Conservation (phyloP, 92 coral and sea anemone genomes). For the Zoanthus sansibaricus region DNA sequence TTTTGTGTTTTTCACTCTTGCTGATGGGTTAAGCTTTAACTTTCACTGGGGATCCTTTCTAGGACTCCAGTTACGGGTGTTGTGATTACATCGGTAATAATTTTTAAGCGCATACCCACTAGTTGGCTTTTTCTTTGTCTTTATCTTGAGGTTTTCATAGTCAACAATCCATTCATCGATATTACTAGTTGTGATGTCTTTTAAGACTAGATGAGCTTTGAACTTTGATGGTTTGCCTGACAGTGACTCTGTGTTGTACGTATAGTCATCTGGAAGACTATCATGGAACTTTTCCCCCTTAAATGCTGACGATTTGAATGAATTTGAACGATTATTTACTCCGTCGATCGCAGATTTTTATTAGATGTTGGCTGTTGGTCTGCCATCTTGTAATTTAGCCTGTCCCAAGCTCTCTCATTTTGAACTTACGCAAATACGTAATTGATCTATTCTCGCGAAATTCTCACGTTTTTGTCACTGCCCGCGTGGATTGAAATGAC, state of each 20-base stretch:
- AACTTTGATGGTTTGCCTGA: constrained; percentile 19
- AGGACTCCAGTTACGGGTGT: too few species aligned
- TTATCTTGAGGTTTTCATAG: too few species aligned
- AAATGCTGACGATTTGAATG: constrained; percentile 18
- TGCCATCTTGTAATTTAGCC: constrained; percentile 1
- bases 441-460: constrained; percentile 12
- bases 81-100: too few species aligned
- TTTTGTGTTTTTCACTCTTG: too few species aligned
- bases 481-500: constrained; percentile 20
- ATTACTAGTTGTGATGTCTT: too few species aligned
- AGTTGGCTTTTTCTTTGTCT: too few species aligned
- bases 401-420: constrained; percentile 14
- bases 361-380: constrained; percentile 5
- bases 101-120: too few species aligned
- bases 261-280: constrained; percentile 35
- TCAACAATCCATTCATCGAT: too few species aligned
- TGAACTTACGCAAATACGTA: constrained; percentile 2
- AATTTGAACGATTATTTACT: constrained; percentile 22
- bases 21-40: too few species aligned
- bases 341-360: constrained; percentile 21
- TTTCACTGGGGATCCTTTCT: too few species aligned
- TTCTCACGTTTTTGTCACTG: constrained; percentile 14
- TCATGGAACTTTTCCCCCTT: constrained; percentile 2
- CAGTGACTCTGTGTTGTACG: constrained; percentile 23
- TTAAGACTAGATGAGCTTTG: not conserved